Evolutionary conservation across 2,888 invertebrate genomes (phyloP).

Genomic region (Epistrophella euchroma): DNA sequence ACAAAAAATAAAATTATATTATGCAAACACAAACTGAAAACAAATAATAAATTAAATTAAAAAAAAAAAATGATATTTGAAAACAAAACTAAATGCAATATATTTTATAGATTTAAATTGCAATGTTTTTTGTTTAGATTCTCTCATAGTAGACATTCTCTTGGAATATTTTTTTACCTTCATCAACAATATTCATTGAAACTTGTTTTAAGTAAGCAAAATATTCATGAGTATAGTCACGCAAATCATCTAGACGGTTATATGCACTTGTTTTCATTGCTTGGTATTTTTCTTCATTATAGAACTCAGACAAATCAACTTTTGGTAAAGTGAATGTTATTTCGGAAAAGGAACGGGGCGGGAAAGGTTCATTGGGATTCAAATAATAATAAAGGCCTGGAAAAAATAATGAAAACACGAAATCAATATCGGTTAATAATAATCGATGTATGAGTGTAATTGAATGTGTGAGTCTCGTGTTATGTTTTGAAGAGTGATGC

Average conservation of each 20-base stretch:
- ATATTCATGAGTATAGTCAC: conserved; percentile 83
- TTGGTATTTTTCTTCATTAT: conserved; percentile 79
- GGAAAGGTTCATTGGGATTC: conserved; percentile 82
- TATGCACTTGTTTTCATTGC: conserved; percentile 85
- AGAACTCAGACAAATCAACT: conserved; percentile 79
- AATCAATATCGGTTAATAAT: conserved; percentile 40
- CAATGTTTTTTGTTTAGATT: conserved; percentile 73
- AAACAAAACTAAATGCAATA: conserved; percentile 52
- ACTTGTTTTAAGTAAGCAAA: conserved; percentile 85
- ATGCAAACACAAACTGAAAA: conserved; percentile 43
- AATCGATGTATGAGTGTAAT: conserved; percentile 22
- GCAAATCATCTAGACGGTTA: conserved; percentile 85
- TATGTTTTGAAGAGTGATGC: conserved; percentile 14
- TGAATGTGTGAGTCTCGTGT: background rate
- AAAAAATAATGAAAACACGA: conserved; percentile 63
- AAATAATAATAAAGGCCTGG: conserved; percentile 83
- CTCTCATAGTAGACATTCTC: conserved; percentile 80
- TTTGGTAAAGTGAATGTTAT: conserved; percentile 79
- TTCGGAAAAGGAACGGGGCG: conserved; percentile 80
- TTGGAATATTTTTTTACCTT: conserved; percentile 84
- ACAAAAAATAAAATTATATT: conserved; percentile 21
- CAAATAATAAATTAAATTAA: conserved; percentile 38
- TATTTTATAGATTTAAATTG: background rate
- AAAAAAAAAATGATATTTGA: conserved; percentile 8
- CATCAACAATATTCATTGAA: conserved; percentile 85